Base-by-base conservation (phyloP, 2,113 vertebrate genomes). In the Cynocephalus volans region DNA sequence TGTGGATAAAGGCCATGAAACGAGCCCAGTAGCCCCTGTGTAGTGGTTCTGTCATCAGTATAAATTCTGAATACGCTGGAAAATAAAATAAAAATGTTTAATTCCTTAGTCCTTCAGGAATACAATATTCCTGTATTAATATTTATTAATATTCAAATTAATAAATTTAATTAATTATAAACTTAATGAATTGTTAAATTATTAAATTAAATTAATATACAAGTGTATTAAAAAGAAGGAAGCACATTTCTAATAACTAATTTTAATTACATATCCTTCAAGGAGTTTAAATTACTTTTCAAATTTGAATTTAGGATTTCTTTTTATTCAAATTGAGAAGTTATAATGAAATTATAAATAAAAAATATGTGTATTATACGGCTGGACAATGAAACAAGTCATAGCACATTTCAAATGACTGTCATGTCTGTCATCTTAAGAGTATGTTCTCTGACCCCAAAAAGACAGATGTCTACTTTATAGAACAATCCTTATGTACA, bases 281-380 rank as follows among this genome's bases (percentile, higher is more conserved):
- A 67, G 6, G 10, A 93, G 4, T 62, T 9, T 62, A 94, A 94
- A 69, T 73, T 60, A 60, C 7, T 15, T 73, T 69, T 65, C 33
- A 33, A 41, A 54, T 70, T 85, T 73, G 45, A 96, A 60, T 60
- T n/a, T 75, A 69, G 14, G 4, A 19, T 24, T 64, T 33, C 12
- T 82, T 36, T 88, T 62, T 8, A 77, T 52, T 58, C 3, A 72
- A 52, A 94, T 82, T 95, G 83, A 84, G 33, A 82, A 72, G 86
- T 64, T 62, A 62, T 75, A 41, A 36, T 80, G 24, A 65, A 73
- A 56, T 45, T 18, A 41, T 41, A 41, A 41, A 41, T 41, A 41
- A 41, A 41, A 41, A 41, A 41, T 41, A 41, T 41, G 4, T 41
- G 41, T 41, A 41, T 41, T 41, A 41, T 41, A 41, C 41, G 41